These are phyloP conservation scores for Petrocephalus sullivani DNA, from an alignment of 2,797 vertebrate genomes.

Conservation along the genomic window DNA sequence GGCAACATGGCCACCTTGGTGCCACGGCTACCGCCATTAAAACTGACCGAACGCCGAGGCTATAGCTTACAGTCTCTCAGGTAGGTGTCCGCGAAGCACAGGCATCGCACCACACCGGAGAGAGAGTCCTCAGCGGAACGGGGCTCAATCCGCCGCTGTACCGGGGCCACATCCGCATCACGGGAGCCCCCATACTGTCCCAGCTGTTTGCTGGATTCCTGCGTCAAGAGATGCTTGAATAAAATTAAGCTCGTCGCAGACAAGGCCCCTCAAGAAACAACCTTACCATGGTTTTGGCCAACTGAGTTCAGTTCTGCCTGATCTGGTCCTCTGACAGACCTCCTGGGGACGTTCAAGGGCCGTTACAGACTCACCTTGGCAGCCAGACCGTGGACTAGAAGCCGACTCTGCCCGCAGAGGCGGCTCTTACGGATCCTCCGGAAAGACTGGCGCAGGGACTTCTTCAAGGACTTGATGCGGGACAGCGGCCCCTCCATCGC, in stretches of 20 bases:
- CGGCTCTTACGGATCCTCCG: constrained; percentile 72
- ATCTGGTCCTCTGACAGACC: background rate
- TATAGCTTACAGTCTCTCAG: constrained; percentile 63
- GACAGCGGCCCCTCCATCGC: constrained; percentile 74
- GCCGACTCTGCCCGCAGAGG: constrained; percentile 68
- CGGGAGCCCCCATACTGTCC: constrained; percentile 61
- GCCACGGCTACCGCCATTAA: background rate
- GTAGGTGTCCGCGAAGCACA: constrained; percentile 71
- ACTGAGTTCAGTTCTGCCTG: background rate
- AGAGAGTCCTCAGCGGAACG: constrained; percentile 67
- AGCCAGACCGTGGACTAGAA: constrained; percentile 43
- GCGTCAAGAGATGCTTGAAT: constrained; percentile 46
- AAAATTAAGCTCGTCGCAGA: background rate
- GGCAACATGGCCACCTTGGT: background rate
- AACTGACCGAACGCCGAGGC: background rate
- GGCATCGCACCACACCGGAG: constrained; percentile 66
- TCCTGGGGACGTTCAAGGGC: background rate
- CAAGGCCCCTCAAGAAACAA: background rate
- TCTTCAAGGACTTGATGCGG: constrained; percentile 72
- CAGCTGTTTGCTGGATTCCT: constrained; percentile 68
- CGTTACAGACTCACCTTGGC: constrained; percentile 58
- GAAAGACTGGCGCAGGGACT: constrained; percentile 70
- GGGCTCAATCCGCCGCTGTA: constrained; percentile 69
- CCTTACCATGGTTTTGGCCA: background rate
- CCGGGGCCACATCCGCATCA: constrained; percentile 63